Percentiles rank a stretch among this genome's conserved stretches.
These are phyloP conservation scores for Hirundo rustica DNA, from an alignment of 2,797 vertebrate genomes.

Conservation along the genomic window DNA sequence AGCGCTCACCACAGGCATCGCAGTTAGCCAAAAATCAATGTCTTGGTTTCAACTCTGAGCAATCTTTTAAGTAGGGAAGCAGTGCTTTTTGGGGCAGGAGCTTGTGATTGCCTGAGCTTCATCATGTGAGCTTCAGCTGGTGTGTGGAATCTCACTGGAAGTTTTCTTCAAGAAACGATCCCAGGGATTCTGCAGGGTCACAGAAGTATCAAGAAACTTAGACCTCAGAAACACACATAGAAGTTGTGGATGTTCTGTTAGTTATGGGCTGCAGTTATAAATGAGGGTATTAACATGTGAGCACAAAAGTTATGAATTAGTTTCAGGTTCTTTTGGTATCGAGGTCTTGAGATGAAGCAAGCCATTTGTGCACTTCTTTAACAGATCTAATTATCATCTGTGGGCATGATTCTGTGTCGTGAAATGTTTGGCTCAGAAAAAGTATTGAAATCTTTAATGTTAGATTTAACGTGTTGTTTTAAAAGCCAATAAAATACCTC, in stretches of 20 bases:
- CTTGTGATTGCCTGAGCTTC: background rate
- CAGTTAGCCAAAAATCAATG: background rate
- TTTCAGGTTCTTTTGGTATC: background rate
- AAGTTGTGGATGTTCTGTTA: background rate
- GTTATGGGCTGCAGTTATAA: background rate
- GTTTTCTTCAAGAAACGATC: fast-evolving
- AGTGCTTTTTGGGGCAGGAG: background rate
- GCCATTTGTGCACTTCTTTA: background rate
- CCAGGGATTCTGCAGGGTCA: background rate
- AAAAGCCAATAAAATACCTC: background rate
- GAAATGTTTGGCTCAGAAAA: background rate
- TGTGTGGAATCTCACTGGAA: background rate
- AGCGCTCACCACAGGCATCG: background rate
- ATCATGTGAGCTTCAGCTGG: background rate
- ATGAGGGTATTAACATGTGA: background rate
- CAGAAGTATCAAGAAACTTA: background rate
- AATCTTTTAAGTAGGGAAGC: background rate
- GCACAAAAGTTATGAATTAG: background rate
- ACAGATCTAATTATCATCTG: background rate
- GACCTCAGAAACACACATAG: background rate
- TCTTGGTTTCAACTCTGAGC: background rate
- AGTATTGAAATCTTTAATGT: background rate
- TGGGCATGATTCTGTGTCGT: background rate
- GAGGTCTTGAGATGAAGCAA: background rate
- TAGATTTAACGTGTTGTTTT: background rate